These are phyloP conservation scores for Nomada ruficornis DNA, from an alignment of 2,888 invertebrate species.

Conservation along the genomic window DNA sequence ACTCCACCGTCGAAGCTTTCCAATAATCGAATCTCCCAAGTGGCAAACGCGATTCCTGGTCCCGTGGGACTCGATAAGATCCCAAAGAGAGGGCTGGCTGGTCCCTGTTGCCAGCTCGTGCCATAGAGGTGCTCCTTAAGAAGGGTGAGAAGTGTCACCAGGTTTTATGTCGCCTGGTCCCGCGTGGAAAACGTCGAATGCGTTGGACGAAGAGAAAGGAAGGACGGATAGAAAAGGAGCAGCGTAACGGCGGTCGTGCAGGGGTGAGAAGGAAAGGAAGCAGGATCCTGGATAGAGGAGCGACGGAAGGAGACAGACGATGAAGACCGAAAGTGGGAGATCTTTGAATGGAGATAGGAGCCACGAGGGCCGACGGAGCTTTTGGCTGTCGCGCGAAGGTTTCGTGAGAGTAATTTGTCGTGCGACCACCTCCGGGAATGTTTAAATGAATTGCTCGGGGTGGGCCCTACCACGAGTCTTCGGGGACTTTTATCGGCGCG, in stretches of 20 bases:
- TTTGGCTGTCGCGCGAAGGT: constrained; percentile 77
- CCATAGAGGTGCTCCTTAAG: constrained; percentile 71
- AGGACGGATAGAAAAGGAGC: constrained; percentile 5
- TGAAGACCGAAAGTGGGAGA: constrained; percentile 71
- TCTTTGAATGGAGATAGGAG: constrained; percentile 82
- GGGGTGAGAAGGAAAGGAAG: not conserved
- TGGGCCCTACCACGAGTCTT: constrained; percentile 72
- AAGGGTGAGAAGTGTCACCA: constrained; percentile 79
- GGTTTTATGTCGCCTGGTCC: constrained; percentile 70
- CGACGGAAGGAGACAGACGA: constrained; percentile 42
- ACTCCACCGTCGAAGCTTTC: constrained; percentile 7
- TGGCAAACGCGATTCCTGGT: constrained; percentile 17
- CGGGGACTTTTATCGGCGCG: constrained; percentile 83
- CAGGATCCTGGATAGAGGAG: constrained; percentile 10
- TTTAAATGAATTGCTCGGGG: constrained; percentile 84
- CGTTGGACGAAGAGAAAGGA: constrained; percentile 10
- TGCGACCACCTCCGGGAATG: constrained; percentile 84
- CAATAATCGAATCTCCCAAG: constrained; percentile 31
- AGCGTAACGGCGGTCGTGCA: not conserved
- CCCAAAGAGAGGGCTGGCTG: constrained; percentile 32
- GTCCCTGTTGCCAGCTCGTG: constrained; percentile 67
- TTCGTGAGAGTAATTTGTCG: constrained; percentile 84
- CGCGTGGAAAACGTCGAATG: constrained; percentile 42
- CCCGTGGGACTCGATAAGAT: constrained; percentile 55
- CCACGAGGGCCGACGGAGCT: constrained; percentile 68